A percentile compares a stretch with the other conserved stretches of the same genome.
phyloP scores from a whole-genome alignment of 2,797 vertebrate species.

The Paedocypris micromegethes region DNA sequence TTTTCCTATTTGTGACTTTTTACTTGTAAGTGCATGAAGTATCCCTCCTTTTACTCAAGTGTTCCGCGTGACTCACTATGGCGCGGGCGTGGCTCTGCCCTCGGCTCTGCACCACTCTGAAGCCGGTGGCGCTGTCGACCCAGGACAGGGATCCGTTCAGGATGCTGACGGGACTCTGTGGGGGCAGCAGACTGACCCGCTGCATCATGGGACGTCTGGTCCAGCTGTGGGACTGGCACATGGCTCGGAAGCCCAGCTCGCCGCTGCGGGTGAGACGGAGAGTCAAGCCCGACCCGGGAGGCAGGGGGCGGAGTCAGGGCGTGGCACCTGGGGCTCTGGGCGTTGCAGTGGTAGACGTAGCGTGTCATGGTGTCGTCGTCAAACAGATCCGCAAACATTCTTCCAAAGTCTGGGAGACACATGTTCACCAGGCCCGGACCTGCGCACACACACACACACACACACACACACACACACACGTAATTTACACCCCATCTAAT shows the following conservation, averaged over 20 bases:
- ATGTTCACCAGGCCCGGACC: slow-evolving; percentile 83
- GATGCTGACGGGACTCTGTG: slow-evolving; percentile 77
- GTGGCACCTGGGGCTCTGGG: slow-evolving; percentile 80
- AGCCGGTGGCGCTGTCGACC: slow-evolving; percentile 79
- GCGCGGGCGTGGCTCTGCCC: slow-evolving; percentile 66
- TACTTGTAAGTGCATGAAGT: background rate
- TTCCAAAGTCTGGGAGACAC: slow-evolving; percentile 85
- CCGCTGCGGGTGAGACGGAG: slow-evolving; percentile 62
- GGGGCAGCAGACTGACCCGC: slow-evolving; percentile 73
- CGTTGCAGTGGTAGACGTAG: slow-evolving; percentile 92
- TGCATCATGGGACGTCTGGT: slow-evolving; percentile 85
- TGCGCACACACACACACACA: slow-evolving; percentile 34
- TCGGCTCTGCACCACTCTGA: slow-evolving; percentile 67
- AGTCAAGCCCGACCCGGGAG: no score
- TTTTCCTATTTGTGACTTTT: no score
- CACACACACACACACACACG: background rate
- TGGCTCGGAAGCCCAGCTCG: slow-evolving; percentile 84
- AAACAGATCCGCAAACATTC: slow-evolving; percentile 84
- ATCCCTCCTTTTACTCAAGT: background rate
- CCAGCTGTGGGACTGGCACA: slow-evolving; percentile 83
- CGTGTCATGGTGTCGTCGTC: slow-evolving; percentile 86
- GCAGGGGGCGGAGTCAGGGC: background rate
- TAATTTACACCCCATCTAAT: no score
- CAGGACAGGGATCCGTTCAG: slow-evolving; percentile 83
- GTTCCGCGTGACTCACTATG: slow-evolving; percentile 62